phyloP scores from a whole-genome alignment of 2,888 invertebrate genomes.

The Resseliella maxima region DNA sequence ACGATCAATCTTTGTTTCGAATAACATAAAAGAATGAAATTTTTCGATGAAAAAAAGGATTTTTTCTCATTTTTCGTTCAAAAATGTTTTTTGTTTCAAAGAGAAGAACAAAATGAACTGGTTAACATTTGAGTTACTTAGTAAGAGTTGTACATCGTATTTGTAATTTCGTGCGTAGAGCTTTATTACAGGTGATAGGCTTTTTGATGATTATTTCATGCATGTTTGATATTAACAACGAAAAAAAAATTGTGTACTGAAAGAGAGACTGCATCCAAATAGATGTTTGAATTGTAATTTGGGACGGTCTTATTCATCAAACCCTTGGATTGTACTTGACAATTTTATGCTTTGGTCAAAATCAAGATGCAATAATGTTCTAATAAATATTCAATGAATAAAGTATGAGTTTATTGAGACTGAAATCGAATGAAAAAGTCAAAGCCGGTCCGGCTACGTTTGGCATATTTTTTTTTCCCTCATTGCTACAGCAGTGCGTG shows the following conservation, averaged over 20 bases:
- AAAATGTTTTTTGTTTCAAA: no score
- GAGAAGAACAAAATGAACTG: no score
- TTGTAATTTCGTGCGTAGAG: not conserved
- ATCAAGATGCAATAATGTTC: constrained; percentile 45
- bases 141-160: not conserved
- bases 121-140: no score
- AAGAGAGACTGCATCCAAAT: not conserved
- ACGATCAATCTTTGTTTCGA: no score
- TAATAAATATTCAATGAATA: constrained; percentile 56
- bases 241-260: not conserved
- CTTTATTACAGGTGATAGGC: not conserved
- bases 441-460: not conserved
- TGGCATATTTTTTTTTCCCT: not conserved
- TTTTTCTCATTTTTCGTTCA: no score
- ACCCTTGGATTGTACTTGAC: not conserved
- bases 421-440: constrained; percentile 27
- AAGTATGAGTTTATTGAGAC: constrained; percentile 39
- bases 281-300: not conserved
- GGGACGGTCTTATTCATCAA: not conserved
- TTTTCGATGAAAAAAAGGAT: no score
- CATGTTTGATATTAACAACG: not conserved
- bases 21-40: no score
- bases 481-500: not conserved
- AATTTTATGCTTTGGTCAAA: not conserved
- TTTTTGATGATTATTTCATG: constrained; percentile 6